phyloP scores from a whole-genome alignment of 2,888 invertebrate species.

The Stramonita haemastoma region DNA sequence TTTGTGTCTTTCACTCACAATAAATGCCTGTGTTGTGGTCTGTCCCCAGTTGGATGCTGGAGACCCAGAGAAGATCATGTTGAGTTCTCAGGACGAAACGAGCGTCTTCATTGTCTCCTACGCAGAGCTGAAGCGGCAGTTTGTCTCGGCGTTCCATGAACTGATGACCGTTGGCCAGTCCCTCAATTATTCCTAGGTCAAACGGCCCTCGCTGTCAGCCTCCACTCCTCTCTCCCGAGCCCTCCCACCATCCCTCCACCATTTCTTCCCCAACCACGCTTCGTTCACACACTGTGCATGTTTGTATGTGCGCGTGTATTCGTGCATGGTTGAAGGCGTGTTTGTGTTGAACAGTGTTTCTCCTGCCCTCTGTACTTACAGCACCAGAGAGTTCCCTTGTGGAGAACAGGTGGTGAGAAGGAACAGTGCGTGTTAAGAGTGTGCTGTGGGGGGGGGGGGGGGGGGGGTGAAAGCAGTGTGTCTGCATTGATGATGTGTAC shows the following conservation, averaged over 20 bases:
- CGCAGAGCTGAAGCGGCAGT: slow-evolving; percentile 95
- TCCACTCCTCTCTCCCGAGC: neutral
- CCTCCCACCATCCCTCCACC: neutral
- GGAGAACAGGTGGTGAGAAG: too few relatives aligned
- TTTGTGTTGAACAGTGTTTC: neutral
- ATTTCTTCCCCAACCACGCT: neutral
- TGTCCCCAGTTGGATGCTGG: slow-evolving; percentile 78
- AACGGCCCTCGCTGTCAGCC: neutral
- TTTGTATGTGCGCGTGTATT: neutral
- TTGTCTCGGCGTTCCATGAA: slow-evolving; percentile 94
- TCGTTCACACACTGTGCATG: neutral
- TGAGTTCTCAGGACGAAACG: slow-evolving; percentile 97
- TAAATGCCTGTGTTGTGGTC: neutral
- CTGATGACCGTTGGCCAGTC: slow-evolving; percentile 77
- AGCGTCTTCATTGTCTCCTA: slow-evolving; percentile 97
- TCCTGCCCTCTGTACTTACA: neutral
- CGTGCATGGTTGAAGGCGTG: too few relatives aligned
- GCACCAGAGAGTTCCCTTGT: too few relatives aligned
- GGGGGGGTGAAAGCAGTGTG: too few relatives aligned
- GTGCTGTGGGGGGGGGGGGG: too few relatives aligned
- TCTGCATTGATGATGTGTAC: neutral
- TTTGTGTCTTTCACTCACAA: too few relatives aligned
- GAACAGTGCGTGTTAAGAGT: too few relatives aligned
- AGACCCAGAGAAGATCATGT: slow-evolving; percentile 84
- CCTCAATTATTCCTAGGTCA: slow-evolving; percentile 40